Evolutionary conservation across 1,140 invertebrate genomes (phyloP), one percentile per base, ranked within the genome.

Genomic region (Coenobita brevimanus): DNA sequence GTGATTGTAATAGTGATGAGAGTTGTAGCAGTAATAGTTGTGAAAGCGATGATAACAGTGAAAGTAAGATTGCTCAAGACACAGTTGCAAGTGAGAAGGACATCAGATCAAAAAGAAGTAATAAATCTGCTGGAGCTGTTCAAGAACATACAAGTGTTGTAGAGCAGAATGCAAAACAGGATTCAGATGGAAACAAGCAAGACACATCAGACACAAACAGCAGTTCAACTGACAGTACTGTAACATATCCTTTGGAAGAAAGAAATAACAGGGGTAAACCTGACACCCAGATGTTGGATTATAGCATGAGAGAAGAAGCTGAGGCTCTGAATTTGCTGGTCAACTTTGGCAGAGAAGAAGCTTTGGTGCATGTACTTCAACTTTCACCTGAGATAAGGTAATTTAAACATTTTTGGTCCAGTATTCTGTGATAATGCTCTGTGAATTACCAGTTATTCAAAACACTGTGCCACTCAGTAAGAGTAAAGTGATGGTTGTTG

Each of bases 251-350:
- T n/a, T n/a, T n/a, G n/a, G n/a, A n/a, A n/a, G 46, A 50, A 50
- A 50, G 46, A 17, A 50, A 50, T 50, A 50, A 8, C 17, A 50
- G 38, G 15, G 69, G 2, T n/a, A 80, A 21, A 33, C 0, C 17
- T 64, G 80, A 69, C 13, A 3, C 6, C 17, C n/a, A 15, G 33
- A 64, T 78, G 33, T 71, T 54, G 15, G 24, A 46, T 36, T 69
- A 43, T 10, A 73, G 73, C 41, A 13, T 46, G 2, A 54, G 79
- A 33, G 84, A 87, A 43, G 89, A 89, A 87, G 85, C 81, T 24
- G 89, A 82, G 50, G 84, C 80, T 38, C 60, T 89, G 30, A 82
- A 89, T 38, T 30, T 89, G 50, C 57, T 89, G n/a, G 83, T 89
- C n/a, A 78, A 89, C 60, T 87, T 87, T 69, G 89, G 85, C 30